Evolutionary conservation across 2,797 vertebrate species (phyloP).

Genomic region (Catostomus latipinnis): DNA sequence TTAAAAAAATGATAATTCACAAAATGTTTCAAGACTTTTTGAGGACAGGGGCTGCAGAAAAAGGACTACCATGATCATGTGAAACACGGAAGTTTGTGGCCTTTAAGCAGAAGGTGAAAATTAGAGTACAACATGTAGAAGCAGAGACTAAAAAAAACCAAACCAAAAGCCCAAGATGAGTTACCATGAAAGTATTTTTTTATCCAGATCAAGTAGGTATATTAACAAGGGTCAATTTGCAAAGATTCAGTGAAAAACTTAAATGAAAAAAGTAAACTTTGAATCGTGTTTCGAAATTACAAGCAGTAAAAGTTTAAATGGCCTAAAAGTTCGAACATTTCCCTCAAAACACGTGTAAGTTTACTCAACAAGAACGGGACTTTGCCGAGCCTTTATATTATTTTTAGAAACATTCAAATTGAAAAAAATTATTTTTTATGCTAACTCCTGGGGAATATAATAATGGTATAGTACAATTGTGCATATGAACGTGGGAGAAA

Average conservation of each 20-base stretch:
- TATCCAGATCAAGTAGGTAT: neutral
- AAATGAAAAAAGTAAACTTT: neutral
- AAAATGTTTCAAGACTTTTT: constrained; percentile 55
- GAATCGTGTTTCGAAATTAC: neutral
- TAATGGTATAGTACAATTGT: neutral
- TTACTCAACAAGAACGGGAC: neutral
- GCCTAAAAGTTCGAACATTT: constrained; percentile 1
- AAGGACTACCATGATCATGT: neutral
- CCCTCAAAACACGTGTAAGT: neutral
- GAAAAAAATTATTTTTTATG: neutral
- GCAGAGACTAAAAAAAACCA: neutral
- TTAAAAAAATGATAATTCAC: constrained; percentile 52
- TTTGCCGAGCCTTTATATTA: neutral
- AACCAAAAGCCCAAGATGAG: constrained; percentile 1
- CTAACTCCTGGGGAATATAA: neutral
- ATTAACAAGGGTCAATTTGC: constrained; percentile 18
- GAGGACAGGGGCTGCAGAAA: constrained; percentile 24
- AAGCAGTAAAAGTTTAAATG: neutral
- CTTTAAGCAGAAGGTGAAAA: neutral
- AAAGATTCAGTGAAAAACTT: neutral
- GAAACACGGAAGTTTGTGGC: constrained; percentile 25
- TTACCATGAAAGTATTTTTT: constrained; percentile 2
- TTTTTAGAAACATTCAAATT: neutral
- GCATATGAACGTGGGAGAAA: neutral
- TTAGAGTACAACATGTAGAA: neutral